Percentiles rank a stretch among this genome's conserved stretches.
These are phyloP conservation scores for Montipora capitata DNA, from an alignment of 92 coral and sea anemone species.

Conservation along the genomic window DNA sequence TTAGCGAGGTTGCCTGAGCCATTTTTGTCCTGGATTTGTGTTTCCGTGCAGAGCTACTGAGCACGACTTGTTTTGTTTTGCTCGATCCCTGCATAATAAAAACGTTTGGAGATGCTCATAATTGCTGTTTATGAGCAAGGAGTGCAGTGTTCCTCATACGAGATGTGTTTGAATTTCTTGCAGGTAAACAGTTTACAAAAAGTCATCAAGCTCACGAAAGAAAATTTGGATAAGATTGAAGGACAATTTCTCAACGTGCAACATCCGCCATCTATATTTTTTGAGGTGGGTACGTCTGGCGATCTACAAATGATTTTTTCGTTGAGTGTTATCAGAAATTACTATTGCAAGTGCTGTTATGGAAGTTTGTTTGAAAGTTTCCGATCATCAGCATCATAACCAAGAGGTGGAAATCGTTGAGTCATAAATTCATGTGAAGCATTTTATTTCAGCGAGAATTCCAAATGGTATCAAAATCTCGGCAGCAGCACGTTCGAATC, in stretches of 20 bases:
- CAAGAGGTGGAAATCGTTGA: neutral
- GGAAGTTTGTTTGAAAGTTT: neutral
- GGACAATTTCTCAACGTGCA: slow-evolving; percentile 90
- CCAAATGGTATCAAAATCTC: slow-evolving; percentile 45
- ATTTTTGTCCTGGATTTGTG: slow-evolving; percentile 24
- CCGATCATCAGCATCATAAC: neutral
- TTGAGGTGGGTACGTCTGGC: slow-evolving; percentile 84
- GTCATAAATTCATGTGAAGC: neutral
- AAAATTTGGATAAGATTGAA: slow-evolving; percentile 92
- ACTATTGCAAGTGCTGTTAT: neutral
- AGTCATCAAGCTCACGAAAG: slow-evolving; percentile 94
- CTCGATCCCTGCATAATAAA: slow-evolving; percentile 32
- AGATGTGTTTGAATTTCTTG: slow-evolving; percentile 55
- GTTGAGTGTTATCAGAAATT: slow-evolving; percentile 3
- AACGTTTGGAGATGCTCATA: slow-evolving; percentile 30
- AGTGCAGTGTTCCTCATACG: slow-evolving; percentile 14
- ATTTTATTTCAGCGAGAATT: neutral
- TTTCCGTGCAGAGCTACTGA: slow-evolving; percentile 85
- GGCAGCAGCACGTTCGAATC: slow-evolving; percentile 36
- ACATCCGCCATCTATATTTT: slow-evolving; percentile 98
- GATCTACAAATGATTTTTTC: neutral
- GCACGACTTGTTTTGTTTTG: slow-evolving; percentile 90
- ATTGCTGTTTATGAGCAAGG: slow-evolving; percentile 34
- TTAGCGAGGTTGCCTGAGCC: slow-evolving; percentile 32
- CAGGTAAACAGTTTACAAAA: slow-evolving; percentile 95